Evolutionary conservation across 2,113 vertebrate species (phyloP).

Genomic region (Sinosuthora webbiana): DNA sequence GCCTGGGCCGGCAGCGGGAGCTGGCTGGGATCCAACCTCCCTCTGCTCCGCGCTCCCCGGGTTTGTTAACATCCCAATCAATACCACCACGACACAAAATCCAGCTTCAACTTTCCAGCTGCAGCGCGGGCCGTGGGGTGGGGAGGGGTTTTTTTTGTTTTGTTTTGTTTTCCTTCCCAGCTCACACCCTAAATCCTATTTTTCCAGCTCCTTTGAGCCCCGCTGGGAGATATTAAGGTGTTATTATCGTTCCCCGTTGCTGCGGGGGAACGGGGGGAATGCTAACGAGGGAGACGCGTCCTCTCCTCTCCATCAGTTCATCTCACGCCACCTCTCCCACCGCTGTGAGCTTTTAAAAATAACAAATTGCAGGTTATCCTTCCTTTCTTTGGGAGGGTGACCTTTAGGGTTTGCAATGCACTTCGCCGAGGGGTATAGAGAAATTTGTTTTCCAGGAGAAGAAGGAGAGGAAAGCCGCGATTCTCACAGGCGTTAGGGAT

Average conservation of each 20-base stretch:
- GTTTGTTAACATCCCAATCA: constrained; percentile 36
- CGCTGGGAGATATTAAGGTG: constrained; percentile 14
- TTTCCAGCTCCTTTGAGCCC: constrained; percentile 17
- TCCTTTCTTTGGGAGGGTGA: neutral
- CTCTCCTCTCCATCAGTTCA: neutral
- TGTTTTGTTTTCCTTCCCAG: neutral
- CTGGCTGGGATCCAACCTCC: neutral
- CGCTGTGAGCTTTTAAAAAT: neutral
- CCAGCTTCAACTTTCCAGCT: constrained; percentile 1
- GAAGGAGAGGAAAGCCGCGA: neutral
- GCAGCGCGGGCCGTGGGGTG: fast-evolving
- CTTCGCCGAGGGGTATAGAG: neutral
- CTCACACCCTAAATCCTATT: neutral
- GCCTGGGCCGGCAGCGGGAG: neutral
- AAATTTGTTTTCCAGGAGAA: neutral
- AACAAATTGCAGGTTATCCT: neutral
- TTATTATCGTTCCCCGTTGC: neutral
- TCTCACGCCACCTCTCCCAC: neutral
- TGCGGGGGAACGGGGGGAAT: neutral
- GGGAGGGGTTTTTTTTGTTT: neutral
- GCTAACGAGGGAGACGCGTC: neutral
- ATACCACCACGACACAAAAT: neutral
- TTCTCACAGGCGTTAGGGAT: fast-evolving
- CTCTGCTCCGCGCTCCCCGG: neutral
- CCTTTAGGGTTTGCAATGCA: neutral